Evolutionary conservation across 2,113 vertebrate species (phyloP).

Genomic region (Euleptes europaea): DNA sequence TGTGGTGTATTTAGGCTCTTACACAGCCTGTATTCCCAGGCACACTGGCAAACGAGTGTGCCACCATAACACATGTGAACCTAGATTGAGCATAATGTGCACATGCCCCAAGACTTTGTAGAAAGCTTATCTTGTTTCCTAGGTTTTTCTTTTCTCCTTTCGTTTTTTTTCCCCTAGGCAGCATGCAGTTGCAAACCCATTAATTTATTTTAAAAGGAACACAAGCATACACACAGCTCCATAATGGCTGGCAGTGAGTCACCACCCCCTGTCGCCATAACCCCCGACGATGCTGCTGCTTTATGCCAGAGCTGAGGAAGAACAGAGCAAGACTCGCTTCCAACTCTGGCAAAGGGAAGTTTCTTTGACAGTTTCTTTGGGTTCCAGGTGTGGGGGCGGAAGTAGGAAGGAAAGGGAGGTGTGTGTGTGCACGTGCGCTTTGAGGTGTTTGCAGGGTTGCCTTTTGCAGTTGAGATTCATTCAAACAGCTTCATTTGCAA

Average conservation of each 20-base stretch:
- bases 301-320: neutral
- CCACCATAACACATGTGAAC: too few relatives aligned
- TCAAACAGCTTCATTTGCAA: neutral
- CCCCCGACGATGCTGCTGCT: neutral
- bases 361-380: neutral
- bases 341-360: neutral
- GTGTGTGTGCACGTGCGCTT: neutral
- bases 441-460: neutral
- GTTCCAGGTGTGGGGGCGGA: conserved; percentile 12
- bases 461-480: neutral
- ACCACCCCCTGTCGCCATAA: neutral
- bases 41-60: neutral
- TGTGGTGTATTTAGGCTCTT: too few relatives aligned
- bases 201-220: neutral
- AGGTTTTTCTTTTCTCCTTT: neutral
- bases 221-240: neutral
- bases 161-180: neutral
- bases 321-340: neutral
- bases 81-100: neutral
- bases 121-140: neutral
- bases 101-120: neutral
- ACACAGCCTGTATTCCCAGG: neutral
- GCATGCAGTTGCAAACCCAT: neutral
- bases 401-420: neutral
- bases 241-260: neutral